These are phyloP conservation scores for Thaumetopoea pityocampa DNA, from an alignment of 1,140 invertebrate genomes.

Conservation along the genomic window DNA sequence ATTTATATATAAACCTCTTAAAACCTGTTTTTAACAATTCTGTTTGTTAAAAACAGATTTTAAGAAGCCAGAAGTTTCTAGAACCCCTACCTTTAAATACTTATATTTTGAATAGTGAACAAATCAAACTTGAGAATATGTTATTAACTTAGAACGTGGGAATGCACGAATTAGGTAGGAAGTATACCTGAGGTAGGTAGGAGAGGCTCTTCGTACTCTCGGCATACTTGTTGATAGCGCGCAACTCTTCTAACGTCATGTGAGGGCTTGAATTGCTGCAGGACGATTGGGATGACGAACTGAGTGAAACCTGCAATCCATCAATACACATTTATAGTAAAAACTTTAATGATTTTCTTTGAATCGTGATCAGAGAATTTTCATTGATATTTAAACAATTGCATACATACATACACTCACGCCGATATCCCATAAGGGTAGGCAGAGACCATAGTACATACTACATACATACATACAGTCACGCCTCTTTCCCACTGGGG, in stretches of 20 bases:
- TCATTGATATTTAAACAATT: too few relatives aligned
- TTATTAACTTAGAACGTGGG: neutral
- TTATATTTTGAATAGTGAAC: conserved; percentile 4
- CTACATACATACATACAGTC: too few relatives aligned
- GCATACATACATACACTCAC: too few relatives aligned
- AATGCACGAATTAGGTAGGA: conserved; percentile 1
- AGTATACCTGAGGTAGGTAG: conserved; percentile 89
- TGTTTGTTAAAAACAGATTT: too few relatives aligned
- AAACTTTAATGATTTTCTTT: neutral
- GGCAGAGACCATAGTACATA: too few relatives aligned
- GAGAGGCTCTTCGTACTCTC: conserved; percentile 94
- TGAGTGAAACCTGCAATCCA: conserved; percentile 64
- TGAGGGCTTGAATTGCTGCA: conserved; percentile 78
- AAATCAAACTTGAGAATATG: conserved; percentile 3
- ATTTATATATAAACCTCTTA: too few relatives aligned
- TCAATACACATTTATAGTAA: too few relatives aligned
- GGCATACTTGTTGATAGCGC: conserved; percentile 91
- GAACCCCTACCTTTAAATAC: neutral
- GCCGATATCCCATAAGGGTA: too few relatives aligned
- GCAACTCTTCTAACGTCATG: conserved; percentile 89
- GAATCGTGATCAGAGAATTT: too few relatives aligned
- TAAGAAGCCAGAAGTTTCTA: too few relatives aligned
- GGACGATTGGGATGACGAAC: conserved; percentile 82
- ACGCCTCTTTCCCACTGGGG: too few relatives aligned
- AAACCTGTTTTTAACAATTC: too few relatives aligned